A percentile compares a stretch with the other conserved stretches of the same genome.
Conservation (phyloP, 1,140 invertebrate species). For the Archivesica marissinica region DNA sequence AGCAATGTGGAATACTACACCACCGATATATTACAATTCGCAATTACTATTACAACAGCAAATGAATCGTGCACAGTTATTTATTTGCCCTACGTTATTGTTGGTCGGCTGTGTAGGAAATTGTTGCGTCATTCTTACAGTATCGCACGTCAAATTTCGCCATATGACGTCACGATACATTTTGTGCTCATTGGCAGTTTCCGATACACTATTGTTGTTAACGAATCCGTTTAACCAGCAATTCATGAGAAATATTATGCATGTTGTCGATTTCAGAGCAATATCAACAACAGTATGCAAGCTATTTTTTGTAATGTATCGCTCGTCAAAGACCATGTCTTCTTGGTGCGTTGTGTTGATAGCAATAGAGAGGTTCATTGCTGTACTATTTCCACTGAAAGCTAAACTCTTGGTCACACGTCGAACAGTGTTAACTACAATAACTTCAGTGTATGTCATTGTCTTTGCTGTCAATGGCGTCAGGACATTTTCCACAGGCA, state of each 20-base stretch:
- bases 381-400: constrained; percentile 69
- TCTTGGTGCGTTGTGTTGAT: constrained; percentile 73
- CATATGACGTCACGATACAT: constrained; percentile 17
- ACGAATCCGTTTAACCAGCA: constrained; percentile 39
- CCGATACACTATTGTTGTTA: not conserved
- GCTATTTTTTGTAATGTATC: constrained; percentile 66
- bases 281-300: constrained; percentile 62
- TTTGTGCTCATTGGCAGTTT: not conserved
- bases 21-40: no score
- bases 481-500: constrained; percentile 60
- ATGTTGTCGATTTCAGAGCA: constrained; percentile 65
- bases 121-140: not conserved
- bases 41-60: not conserved
- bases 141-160: constrained; percentile 9
- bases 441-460: constrained; percentile 19
- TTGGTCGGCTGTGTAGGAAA: not conserved
- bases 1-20: no score
- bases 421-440: not conserved
- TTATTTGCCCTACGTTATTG: constrained; percentile 6
- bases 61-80: not conserved
- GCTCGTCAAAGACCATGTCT: constrained; percentile 70
- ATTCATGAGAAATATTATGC: constrained; percentile 33
- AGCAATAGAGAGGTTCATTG: constrained; percentile 71
- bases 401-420: constrained; percentile 59
- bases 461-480: constrained; percentile 28